Percentiles rank a stretch among this genome's conserved stretches.
These are phyloP conservation scores for Cephus spinipes DNA, from an alignment of 2,888 invertebrate species.

Conservation along the genomic window DNA sequence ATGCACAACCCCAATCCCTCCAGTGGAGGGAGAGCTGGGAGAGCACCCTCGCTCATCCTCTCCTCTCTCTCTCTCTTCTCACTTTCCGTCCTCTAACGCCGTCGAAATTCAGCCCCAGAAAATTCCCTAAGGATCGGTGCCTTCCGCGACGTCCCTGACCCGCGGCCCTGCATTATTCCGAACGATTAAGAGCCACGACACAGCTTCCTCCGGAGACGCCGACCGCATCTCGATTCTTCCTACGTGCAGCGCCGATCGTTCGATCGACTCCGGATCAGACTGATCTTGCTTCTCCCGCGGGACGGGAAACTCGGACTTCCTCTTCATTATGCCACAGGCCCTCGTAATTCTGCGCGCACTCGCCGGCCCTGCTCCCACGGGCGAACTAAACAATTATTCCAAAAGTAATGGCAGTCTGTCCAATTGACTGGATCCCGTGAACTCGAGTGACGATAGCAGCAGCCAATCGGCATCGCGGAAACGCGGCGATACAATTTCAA, in stretches of 20 bases:
- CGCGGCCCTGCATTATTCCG: constrained; percentile 50
- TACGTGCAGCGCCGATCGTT: background rate
- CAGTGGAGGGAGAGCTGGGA: constrained; percentile 23
- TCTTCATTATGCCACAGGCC: background rate
- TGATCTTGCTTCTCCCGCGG: background rate
- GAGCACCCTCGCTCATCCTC: constrained; percentile 20
- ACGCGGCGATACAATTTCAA: background rate
- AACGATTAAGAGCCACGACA: constrained; percentile 49
- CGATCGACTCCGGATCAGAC: background rate
- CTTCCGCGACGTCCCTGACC: background rate
- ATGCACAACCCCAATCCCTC: constrained; percentile 62
- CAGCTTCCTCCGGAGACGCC: background rate
- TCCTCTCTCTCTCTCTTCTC: constrained; percentile 9
- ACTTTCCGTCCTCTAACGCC: constrained; percentile 17
- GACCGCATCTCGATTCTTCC: background rate
- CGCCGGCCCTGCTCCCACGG: background rate
- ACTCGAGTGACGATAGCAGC: constrained; percentile 13
- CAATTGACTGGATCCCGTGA: too few species aligned
- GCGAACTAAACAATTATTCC: background rate
- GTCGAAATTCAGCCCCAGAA: constrained; percentile 36
- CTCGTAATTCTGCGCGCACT: background rate
- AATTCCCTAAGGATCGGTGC: constrained; percentile 51
- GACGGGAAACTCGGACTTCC: background rate
- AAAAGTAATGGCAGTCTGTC: background rate
- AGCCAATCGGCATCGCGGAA: background rate